phyloP scores from a whole-genome alignment of 2,113 vertebrate genomes.

The Tetraodon nigroviridis region DNA sequence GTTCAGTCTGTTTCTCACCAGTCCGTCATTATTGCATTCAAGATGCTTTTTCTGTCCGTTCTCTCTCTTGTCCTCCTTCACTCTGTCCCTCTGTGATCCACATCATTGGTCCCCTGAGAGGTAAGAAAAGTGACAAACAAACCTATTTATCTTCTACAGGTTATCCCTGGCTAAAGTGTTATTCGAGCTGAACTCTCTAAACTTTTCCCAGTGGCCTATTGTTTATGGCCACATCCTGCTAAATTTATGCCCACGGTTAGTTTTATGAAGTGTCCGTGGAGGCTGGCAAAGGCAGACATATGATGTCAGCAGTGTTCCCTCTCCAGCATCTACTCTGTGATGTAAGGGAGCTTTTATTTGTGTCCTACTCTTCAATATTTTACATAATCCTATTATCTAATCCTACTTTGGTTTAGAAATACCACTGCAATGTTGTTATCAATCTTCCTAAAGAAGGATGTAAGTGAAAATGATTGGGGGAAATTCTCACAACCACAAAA shows the following conservation, averaged over 20 bases:
- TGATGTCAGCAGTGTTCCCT: slow-evolving; percentile 69
- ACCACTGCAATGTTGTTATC: slow-evolving; percentile 68
- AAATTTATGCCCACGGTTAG: slow-evolving; percentile 73
- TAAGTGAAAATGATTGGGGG: slow-evolving; percentile 69
- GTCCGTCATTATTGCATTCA: slow-evolving; percentile 41
- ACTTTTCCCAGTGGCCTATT: slow-evolving; percentile 71
- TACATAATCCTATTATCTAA: slow-evolving; percentile 58
- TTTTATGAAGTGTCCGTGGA: slow-evolving; percentile 75
- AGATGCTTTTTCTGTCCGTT: slow-evolving; percentile 49
- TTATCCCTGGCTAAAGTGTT: slow-evolving; percentile 72
- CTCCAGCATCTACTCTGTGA: slow-evolving; percentile 62
- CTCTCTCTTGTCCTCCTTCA: slow-evolving; percentile 36
- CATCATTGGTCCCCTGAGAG: slow-evolving; percentile 69
- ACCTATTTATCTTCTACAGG: slow-evolving; percentile 69
- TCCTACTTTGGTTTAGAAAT: slow-evolving; percentile 64
- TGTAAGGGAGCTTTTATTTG: slow-evolving; percentile 61
- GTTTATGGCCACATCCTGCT: slow-evolving; percentile 68
- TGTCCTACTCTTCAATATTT: slow-evolving; percentile 47
- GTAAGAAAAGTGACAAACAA: slow-evolving; percentile 71
- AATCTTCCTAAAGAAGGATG: slow-evolving; percentile 57
- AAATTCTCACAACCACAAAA: slow-evolving; percentile 60
- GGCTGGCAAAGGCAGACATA: slow-evolving; percentile 66
- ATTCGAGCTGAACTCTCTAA: slow-evolving; percentile 72
- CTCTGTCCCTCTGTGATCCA: slow-evolving; percentile 64
- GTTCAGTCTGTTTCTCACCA: slow-evolving; percentile 33